Conservation (phyloP, 2,888 invertebrate species). For the Tridacna gigas region DNA sequence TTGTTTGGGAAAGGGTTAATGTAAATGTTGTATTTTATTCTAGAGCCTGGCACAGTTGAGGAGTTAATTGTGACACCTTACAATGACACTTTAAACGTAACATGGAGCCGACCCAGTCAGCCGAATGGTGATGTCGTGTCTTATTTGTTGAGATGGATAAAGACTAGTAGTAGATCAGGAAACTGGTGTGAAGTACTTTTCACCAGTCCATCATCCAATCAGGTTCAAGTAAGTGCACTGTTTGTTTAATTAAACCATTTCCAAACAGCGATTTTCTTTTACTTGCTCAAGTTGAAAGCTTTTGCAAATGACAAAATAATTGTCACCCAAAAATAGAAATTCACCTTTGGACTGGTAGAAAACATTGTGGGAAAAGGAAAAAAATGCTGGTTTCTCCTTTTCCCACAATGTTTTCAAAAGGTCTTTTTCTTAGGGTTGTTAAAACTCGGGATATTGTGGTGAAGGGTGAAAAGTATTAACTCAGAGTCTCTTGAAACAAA, state of each 20-base stretch:
- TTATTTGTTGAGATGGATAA: slow-evolving; percentile 3
- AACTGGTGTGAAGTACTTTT: slow-evolving; percentile 15
- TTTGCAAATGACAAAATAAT: not conserved
- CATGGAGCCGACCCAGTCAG: slow-evolving; percentile 13
- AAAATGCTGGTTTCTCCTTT: not conserved
- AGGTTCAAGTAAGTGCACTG: not conserved
- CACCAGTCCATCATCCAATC: not conserved
- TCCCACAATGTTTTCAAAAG: too few species aligned
- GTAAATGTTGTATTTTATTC: too few species aligned
- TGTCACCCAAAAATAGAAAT: not conserved
- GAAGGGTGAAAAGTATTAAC: too few species aligned
- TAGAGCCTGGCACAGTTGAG: not conserved
- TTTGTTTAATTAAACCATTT: not conserved
- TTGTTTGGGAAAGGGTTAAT: too few species aligned
- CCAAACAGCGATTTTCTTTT: not conserved
- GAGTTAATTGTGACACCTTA: not conserved
- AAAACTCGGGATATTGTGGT: too few species aligned
- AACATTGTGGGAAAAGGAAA: not conserved
- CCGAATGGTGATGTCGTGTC: slow-evolving; percentile 23
- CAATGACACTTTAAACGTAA: slow-evolving; percentile 12
- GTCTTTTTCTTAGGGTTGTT: too few species aligned
- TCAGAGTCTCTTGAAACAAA: too few species aligned
- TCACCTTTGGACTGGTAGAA: not conserved
- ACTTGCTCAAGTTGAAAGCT: too few species aligned
- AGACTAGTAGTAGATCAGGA: not conserved